A percentile compares a stretch with the other conserved stretches of the same genome.
Evolutionary conservation across 2,888 invertebrate genomes (phyloP).

Genomic region (Geotrupes spiniger): DNA sequence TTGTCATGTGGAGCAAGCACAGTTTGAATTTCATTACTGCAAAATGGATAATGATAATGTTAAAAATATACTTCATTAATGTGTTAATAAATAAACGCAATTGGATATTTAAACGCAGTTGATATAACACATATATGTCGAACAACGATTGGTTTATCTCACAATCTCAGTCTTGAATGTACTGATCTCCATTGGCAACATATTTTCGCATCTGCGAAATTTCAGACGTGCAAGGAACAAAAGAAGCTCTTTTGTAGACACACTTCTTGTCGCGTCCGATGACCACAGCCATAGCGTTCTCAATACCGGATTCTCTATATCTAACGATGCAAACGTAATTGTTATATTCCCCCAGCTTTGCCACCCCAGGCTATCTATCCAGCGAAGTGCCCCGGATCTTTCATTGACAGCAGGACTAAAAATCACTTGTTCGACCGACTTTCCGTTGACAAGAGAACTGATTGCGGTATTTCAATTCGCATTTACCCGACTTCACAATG

Average conservation of each 20-base stretch:
- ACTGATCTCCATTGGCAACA: slow-evolving; percentile 16
- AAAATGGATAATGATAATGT: too few species aligned
- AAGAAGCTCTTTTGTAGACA: slow-evolving; percentile 29
- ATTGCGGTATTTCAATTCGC: slow-evolving; percentile 49
- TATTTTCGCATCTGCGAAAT: slow-evolving; percentile 19
- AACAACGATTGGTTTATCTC: too few species aligned
- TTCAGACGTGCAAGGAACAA: slow-evolving; percentile 16
- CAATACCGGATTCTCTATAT: slow-evolving; percentile 48
- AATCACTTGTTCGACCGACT: slow-evolving; percentile 38
- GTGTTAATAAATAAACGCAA: too few species aligned
- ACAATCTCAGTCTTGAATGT: too few species aligned
- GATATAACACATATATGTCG: too few species aligned
- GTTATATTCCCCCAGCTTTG: slow-evolving; percentile 42
- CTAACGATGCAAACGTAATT: slow-evolving; percentile 52
- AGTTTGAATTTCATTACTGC: too few species aligned
- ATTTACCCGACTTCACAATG: slow-evolving; percentile 44
- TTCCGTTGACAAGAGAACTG: slow-evolving; percentile 43
- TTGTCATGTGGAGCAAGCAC: too few species aligned
- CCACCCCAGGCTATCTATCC: slow-evolving; percentile 33
- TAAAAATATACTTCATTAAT: too few species aligned
- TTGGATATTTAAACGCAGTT: too few species aligned
- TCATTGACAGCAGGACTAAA: slow-evolving; percentile 36
- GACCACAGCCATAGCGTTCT: slow-evolving; percentile 40
- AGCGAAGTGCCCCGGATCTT: slow-evolving; percentile 26
- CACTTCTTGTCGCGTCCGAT: slow-evolving; percentile 38